phyloP scores from a whole-genome alignment of 2,797 vertebrate species.

The Diceros bicornis region DNA sequence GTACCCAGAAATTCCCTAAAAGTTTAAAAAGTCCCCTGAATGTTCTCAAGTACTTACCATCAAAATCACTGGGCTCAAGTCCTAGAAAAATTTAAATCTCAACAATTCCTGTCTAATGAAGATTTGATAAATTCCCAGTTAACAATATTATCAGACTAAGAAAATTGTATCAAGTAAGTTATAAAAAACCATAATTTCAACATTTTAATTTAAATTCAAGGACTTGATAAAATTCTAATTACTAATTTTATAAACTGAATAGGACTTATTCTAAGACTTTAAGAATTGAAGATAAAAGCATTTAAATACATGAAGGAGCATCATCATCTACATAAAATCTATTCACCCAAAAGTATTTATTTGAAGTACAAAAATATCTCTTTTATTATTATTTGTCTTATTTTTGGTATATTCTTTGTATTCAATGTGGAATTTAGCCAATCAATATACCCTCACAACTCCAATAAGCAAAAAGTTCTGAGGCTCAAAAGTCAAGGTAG shows the following conservation, averaged over 20 bases:
- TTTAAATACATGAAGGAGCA: not conserved
- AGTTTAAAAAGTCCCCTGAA: not conserved
- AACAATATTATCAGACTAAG: not conserved
- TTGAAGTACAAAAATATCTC: not conserved
- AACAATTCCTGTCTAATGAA: not conserved
- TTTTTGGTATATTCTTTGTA: not conserved
- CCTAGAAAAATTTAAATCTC: not conserved
- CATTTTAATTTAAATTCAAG: constrained; percentile 24
- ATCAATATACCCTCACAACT: not conserved
- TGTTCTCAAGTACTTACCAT: not conserved
- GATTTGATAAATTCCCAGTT: not conserved
- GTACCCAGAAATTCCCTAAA: not conserved
- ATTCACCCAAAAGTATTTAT: not conserved
- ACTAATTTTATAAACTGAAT: not conserved
- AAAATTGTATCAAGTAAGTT: not conserved
- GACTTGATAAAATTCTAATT: not conserved
- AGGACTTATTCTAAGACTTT: not conserved
- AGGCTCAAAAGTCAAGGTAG: constrained; percentile 14
- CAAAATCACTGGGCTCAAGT: not conserved
- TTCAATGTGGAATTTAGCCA: not conserved
- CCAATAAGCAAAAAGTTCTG: not conserved
- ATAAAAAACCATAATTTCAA: not conserved
- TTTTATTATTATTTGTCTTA: not conserved
- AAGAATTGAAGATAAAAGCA: not conserved
- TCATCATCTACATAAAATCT: not conserved